phyloP scores from a whole-genome alignment of 2,888 invertebrate species.

The Hydrotaea cyrtoneurina region DNA sequence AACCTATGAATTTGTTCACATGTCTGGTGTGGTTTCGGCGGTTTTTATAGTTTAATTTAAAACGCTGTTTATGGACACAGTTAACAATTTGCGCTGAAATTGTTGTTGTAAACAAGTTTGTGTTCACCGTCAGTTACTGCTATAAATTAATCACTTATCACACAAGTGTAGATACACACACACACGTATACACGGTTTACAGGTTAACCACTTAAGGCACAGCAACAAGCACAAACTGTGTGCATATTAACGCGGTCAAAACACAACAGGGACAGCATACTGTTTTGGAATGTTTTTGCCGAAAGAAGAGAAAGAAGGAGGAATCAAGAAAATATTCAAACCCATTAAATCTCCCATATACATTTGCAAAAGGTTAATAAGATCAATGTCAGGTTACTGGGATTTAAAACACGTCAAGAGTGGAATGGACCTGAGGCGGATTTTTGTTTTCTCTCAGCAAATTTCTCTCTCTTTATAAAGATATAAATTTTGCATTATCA shows the following conservation, averaged over 20 bases:
- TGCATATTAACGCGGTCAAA: background rate
- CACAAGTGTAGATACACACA: constrained; percentile 3
- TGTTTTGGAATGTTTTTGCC: constrained; percentile 1
- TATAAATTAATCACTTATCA: constrained; percentile 42
- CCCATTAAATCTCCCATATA: background rate
- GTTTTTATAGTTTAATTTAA: constrained; percentile 32
- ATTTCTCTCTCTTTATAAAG: constrained; percentile 23
- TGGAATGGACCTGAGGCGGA: background rate
- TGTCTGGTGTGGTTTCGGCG: background rate
- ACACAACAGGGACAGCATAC: background rate
- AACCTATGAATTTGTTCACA: constrained; percentile 24
- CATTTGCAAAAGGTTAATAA: constrained; percentile 30
- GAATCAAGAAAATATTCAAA: background rate
- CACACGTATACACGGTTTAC: background rate
- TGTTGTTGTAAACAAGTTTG: constrained; percentile 30
- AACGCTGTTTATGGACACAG: constrained; percentile 37
- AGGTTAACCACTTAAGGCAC: constrained; percentile 3
- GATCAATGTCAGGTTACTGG: constrained; percentile 30
- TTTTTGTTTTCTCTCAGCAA: background rate
- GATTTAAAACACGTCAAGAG: background rate
- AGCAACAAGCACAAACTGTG: background rate
- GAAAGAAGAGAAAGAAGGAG: background rate
- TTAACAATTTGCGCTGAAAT: background rate
- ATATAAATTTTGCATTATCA: constrained; percentile 32
- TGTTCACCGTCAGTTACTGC: constrained; percentile 8